Percentiles rank a stretch among this genome's conserved stretches.
Conservation (phyloP, 2,797 vertebrate species). For the Lepilemur septentrionalis region DNA sequence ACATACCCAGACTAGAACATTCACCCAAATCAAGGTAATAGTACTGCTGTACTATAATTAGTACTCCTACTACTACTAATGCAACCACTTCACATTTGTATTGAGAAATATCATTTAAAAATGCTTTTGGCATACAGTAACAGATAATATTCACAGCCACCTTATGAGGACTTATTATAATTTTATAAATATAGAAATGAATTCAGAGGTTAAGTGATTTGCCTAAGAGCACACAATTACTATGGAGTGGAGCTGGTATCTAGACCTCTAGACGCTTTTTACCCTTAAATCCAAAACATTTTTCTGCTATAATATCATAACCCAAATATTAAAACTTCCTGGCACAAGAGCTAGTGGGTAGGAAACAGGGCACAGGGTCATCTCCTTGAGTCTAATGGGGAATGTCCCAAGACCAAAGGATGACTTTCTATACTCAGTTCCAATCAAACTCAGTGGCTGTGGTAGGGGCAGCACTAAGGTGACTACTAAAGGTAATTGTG, state of each 20-base stretch:
- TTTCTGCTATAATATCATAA: background rate
- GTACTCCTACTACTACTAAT: background rate
- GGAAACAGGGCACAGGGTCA: background rate
- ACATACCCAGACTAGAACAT: background rate
- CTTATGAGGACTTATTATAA: background rate
- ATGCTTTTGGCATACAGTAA: background rate
- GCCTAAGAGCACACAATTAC: background rate
- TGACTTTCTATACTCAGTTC: background rate
- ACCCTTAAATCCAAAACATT: background rate
- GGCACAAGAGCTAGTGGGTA: background rate
- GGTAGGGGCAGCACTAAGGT: background rate
- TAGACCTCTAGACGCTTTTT: background rate
- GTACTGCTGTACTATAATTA: background rate
- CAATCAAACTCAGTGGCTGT: background rate
- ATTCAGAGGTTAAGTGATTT: background rate
- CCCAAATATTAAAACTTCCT: background rate
- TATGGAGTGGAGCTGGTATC: background rate
- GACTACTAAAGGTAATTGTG: background rate
- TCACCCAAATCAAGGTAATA: background rate
- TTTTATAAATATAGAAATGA: background rate
- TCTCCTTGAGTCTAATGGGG: background rate
- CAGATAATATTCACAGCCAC: background rate
- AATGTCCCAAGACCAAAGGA: background rate
- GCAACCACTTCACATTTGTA: background rate
- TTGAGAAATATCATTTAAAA: background rate